Percentiles rank a stretch among this genome's conserved stretches.
These are phyloP conservation scores for Idaea straminata DNA, from an alignment of 2,888 invertebrate genomes.

Conservation along the genomic window DNA sequence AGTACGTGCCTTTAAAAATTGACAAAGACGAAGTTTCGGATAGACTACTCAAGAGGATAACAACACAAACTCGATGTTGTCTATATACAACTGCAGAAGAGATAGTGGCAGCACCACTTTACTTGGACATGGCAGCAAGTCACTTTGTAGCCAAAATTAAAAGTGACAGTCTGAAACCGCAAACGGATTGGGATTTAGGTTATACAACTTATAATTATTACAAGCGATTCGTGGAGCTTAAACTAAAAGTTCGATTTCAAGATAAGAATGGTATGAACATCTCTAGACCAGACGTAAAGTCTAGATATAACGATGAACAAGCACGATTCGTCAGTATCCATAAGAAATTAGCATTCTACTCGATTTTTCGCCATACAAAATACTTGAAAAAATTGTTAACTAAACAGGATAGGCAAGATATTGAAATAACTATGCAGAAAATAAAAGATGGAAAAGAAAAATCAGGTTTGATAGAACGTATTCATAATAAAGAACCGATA, in stretches of 20 bases:
- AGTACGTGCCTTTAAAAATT: background rate
- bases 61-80: background rate
- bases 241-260: background rate
- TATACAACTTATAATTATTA: background rate
- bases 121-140: background rate
- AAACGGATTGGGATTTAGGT: background rate
- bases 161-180: background rate
- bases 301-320: background rate
- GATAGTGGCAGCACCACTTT: background rate
- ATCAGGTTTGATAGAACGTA: background rate
- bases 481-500: background rate
- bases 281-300: background rate
- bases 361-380: background rate
- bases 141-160: background rate
- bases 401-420: background rate
- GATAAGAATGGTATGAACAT: background rate
- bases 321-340: background rate
- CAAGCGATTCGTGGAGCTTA: background rate
- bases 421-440: background rate
- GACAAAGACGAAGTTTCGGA: slow-evolving; percentile 1
- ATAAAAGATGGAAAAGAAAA: background rate
- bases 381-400: background rate
- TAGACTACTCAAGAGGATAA: background rate
- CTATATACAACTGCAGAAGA: background rate
- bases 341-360: background rate